These are phyloP conservation scores for Gyps fulvus DNA, from an alignment of 2,113 vertebrate genomes.

Conservation along the genomic window DNA sequence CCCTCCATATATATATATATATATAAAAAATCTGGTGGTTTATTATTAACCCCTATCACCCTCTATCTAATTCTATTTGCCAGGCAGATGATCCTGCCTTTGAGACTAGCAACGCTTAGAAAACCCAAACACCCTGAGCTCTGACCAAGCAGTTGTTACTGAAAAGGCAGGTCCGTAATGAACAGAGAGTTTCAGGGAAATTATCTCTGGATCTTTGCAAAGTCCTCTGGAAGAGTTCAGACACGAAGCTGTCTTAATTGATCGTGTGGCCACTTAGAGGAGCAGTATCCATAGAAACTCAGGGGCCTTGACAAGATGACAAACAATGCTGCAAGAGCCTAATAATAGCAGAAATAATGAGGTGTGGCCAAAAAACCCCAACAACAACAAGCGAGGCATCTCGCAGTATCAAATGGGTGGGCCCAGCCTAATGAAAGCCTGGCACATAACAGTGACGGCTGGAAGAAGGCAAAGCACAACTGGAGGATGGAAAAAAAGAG, in stretches of 20 bases:
- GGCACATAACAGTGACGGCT: background rate
- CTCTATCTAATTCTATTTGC: background rate
- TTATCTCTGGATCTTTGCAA: background rate
- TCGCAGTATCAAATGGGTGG: background rate
- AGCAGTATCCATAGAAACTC: constrained; percentile 62
- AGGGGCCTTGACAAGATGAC: constrained; percentile 64
- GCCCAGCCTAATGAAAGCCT: background rate
- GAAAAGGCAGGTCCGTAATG: background rate
- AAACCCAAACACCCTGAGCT: background rate
- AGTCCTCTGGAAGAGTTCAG: constrained; percentile 33
- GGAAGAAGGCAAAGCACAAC: background rate
- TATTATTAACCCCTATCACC: background rate
- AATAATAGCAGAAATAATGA: constrained; percentile 40
- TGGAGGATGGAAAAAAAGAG: background rate
- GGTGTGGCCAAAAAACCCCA: background rate
- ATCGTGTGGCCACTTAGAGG: constrained; percentile 39
- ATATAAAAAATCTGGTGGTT: background rate
- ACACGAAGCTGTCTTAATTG: constrained; percentile 42
- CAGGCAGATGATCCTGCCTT: background rate
- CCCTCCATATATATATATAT: background rate
- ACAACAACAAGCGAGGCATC: background rate
- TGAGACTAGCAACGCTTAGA: background rate
- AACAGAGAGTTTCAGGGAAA: background rate
- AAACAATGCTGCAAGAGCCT: constrained; percentile 20
- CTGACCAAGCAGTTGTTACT: accelerated